phyloP scores from a whole-genome alignment of 1,140 invertebrate species.

The Nilaparvata lugens region DNA sequence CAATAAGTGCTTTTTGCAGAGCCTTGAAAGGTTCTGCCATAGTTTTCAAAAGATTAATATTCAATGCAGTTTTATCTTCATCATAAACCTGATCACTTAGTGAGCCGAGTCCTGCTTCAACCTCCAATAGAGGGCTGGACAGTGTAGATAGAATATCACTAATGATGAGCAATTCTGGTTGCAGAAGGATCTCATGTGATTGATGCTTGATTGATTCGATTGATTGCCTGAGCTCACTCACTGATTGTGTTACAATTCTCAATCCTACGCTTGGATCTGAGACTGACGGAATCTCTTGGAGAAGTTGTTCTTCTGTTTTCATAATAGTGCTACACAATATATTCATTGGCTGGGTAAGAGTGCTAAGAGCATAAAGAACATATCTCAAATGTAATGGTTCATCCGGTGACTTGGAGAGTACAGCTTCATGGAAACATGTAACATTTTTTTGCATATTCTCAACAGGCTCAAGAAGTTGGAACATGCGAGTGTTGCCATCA shows the following conservation, averaged over 20 bases:
- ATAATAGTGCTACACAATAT: slow-evolving; percentile 21
- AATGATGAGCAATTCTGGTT: slow-evolving; percentile 5
- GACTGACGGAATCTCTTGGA: slow-evolving; percentile 12
- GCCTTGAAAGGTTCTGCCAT: slow-evolving; percentile 25
- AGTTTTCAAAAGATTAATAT: slow-evolving; percentile 22
- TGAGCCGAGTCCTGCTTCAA: slow-evolving; percentile 20
- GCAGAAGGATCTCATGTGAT: neutral
- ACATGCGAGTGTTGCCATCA: neutral
- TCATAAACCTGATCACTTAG: slow-evolving; percentile 22
- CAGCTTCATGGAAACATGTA: slow-evolving; percentile 23
- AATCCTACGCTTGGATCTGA: slow-evolving; percentile 21
- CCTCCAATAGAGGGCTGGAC: slow-evolving; percentile 18
- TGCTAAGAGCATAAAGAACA: slow-evolving; percentile 24
- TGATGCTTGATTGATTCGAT: slow-evolving; percentile 9
- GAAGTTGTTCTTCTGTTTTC: slow-evolving; percentile 22
- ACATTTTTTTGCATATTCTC: slow-evolving; percentile 23
- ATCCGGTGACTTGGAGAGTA: slow-evolving; percentile 22
- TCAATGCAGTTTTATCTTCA: slow-evolving; percentile 20
- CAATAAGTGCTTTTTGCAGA: slow-evolving; percentile 27
- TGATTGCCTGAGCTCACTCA: slow-evolving; percentile 20
- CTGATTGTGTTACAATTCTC: slow-evolving; percentile 20
- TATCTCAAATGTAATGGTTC: slow-evolving; percentile 24
- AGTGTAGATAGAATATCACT: slow-evolving; percentile 10
- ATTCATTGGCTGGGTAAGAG: slow-evolving; percentile 23
- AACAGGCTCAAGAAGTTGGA: slow-evolving; percentile 18